Percentiles rank a stretch among this genome's conserved stretches.
Evolutionary conservation across 1,140 invertebrate species (phyloP).

Genomic region (Drosophila virilis): DNA sequence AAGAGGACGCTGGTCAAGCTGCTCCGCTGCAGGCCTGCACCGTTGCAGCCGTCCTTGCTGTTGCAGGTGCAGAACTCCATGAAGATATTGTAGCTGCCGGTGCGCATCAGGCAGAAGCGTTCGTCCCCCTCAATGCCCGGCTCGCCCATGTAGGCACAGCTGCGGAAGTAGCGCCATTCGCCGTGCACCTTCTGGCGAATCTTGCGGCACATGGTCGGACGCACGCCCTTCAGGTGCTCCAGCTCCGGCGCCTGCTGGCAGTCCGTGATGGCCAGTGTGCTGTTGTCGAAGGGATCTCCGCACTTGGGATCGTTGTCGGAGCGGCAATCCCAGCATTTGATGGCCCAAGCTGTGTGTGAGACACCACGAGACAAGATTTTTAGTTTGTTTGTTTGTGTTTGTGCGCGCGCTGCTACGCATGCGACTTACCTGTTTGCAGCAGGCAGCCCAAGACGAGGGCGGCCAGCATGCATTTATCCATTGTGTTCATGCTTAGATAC

Average conservation of each 20-base stretch:
- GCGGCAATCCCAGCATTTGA: constrained; percentile 97
- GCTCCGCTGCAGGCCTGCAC: constrained; percentile 75
- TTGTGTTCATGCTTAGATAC: constrained; percentile 38
- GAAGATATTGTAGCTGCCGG: constrained; percentile 96
- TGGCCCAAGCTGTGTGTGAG: constrained; percentile 86
- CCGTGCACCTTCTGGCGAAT: constrained; percentile 96
- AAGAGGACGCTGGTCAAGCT: constrained; percentile 91
- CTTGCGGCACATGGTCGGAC: constrained; percentile 95
- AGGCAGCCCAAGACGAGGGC: constrained; percentile 49
- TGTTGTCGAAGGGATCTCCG: constrained; percentile 96
- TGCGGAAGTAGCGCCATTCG: constrained; percentile 94
- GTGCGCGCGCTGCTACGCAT: constrained; percentile 18
- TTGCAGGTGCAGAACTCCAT: constrained; percentile 97
- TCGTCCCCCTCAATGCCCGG: constrained; percentile 95
- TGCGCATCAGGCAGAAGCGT: constrained; percentile 94
- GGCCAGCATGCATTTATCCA: constrained; percentile 49
- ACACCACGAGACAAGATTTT: constrained; percentile 5
- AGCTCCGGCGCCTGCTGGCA: constrained; percentile 89
- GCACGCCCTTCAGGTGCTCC: constrained; percentile 88
- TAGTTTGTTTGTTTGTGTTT: constrained; percentile 16
- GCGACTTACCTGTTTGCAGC: constrained; percentile 68
- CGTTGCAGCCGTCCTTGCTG: constrained; percentile 96
- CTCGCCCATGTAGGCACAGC: constrained; percentile 95
- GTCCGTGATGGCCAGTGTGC: constrained; percentile 93
- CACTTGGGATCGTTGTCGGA: constrained; percentile 95